Conservation (phyloP, 2,888 invertebrate species). For the Strigamia crassipes region DNA sequence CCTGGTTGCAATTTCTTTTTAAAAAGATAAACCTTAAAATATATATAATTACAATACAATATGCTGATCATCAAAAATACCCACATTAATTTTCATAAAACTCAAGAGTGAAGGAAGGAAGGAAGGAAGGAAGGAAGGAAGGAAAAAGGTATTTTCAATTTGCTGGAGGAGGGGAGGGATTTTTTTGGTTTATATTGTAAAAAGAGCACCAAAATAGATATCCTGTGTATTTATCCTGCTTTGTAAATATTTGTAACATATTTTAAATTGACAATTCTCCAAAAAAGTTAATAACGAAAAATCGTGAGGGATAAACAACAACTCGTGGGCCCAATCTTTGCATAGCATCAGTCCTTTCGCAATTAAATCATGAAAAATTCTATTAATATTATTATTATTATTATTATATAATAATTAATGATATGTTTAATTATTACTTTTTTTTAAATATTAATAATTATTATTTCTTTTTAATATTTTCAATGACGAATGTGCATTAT, state of each 20-base stretch:
- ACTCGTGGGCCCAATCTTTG: slow-evolving; percentile 21
- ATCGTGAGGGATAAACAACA: slow-evolving; percentile 17
- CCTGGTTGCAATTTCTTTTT: slow-evolving; percentile 16
- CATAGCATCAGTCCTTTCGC: slow-evolving; percentile 16
- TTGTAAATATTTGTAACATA: slow-evolving; percentile 19
- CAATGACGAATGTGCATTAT: not conserved
- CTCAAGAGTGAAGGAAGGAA: slow-evolving; percentile 16
- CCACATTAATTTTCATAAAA: slow-evolving; percentile 21
- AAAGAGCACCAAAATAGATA: slow-evolving; percentile 21
- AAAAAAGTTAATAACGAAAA: slow-evolving; percentile 21
- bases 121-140: not conserved
- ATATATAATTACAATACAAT: slow-evolving; percentile 21
- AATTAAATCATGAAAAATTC: not conserved
- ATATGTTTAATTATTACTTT: slow-evolving; percentile 9
- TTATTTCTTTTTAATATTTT: not conserved
- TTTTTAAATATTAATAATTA: not conserved
- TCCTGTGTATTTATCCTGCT: slow-evolving; percentile 21
- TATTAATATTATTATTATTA: not conserved
- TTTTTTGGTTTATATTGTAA: not conserved
- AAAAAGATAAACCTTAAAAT: slow-evolving; percentile 21
- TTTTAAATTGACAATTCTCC: slow-evolving; percentile 19
- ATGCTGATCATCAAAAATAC: slow-evolving; percentile 16
- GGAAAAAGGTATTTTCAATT: not conserved
- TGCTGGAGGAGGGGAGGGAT: not conserved
- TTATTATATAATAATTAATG: not conserved